phyloP scores from a whole-genome alignment of 2,888 invertebrate genomes.

The Omphaloscelis lunosa region DNA sequence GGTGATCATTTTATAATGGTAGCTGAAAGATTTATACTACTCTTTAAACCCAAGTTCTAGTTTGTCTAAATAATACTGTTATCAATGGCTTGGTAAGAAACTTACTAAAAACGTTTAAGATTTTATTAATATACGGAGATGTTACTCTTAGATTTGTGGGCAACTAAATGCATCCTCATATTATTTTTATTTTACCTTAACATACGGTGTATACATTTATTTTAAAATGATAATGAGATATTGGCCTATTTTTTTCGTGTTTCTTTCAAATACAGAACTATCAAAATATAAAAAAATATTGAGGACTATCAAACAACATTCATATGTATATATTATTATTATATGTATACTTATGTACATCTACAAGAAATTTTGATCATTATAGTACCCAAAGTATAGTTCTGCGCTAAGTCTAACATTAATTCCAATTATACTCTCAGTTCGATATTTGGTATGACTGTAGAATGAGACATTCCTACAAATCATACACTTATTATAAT shows the following conservation, averaged over 20 bases:
- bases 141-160: conserved; percentile 80
- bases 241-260: conserved; percentile 89
- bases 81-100: conserved; percentile 90
- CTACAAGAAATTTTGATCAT: conserved; percentile 89
- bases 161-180: conserved; percentile 89
- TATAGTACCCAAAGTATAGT: conserved; percentile 88
- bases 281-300: conserved; percentile 91
- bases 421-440: conserved; percentile 83
- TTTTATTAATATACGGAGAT: conserved; percentile 80
- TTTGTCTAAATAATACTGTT: conserved; percentile 90
- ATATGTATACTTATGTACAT: conserved; percentile 89
- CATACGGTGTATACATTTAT: conserved; percentile 85
- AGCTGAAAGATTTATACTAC: conserved; percentile 85
- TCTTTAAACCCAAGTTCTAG: conserved; percentile 86
- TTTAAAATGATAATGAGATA: conserved; percentile 88
- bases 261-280: conserved; percentile 90
- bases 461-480: conserved; percentile 81
- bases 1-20: conserved; percentile 84
- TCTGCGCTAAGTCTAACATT: conserved; percentile 87
- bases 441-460: conserved; percentile 81
- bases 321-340: conserved; percentile 88
- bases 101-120: conserved; percentile 82
- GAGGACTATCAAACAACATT: conserved; percentile 91
- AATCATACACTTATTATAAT: conserved; percentile 78
- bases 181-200: conserved; percentile 81